Evolutionary conservation across 2,888 invertebrate genomes (phyloP).

Genomic region (Nowickia ferox): DNA sequence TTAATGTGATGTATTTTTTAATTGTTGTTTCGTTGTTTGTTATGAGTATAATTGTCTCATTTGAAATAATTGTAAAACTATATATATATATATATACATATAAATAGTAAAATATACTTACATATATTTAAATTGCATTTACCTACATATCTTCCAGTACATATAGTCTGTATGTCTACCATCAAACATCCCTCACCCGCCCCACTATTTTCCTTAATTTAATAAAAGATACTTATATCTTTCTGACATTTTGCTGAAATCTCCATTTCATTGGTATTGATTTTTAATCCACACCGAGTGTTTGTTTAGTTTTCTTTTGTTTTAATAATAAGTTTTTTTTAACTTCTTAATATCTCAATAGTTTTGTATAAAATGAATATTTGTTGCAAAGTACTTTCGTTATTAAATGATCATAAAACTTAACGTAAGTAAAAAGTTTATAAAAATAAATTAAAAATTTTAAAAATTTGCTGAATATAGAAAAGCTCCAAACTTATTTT

Average conservation of each 20-base stretch:
- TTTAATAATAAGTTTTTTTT: slow-evolving; percentile 7
- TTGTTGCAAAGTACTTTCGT: slow-evolving; percentile 47
- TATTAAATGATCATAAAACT: slow-evolving; percentile 29
- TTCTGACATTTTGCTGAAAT: slow-evolving; percentile 10
- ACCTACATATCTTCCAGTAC: slow-evolving; percentile 10
- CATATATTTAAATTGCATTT: slow-evolving; percentile 16
- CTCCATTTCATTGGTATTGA: too few relatives aligned
- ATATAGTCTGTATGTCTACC: slow-evolving; percentile 9
- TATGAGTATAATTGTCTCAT: slow-evolving; percentile 12
- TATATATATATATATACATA: background rate
- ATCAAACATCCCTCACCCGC: background rate
- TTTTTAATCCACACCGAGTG: background rate
- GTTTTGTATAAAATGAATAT: slow-evolving; percentile 32
- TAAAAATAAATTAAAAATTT: background rate
- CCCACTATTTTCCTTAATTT: background rate
- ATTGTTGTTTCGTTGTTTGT: slow-evolving; percentile 32
- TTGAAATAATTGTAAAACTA: background rate
- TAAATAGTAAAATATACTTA: background rate
- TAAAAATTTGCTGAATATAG: too few relatives aligned
- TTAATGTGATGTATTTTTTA: slow-evolving; percentile 33
- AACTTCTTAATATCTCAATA: slow-evolving; percentile 28
- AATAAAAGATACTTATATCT: background rate
- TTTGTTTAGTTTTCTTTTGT: slow-evolving; percentile 10
- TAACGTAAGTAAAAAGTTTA: slow-evolving; percentile 61
- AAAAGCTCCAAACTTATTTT: too few relatives aligned